Conservation (phyloP, 2,797 vertebrate species). For the Spinus pinus region DNA sequence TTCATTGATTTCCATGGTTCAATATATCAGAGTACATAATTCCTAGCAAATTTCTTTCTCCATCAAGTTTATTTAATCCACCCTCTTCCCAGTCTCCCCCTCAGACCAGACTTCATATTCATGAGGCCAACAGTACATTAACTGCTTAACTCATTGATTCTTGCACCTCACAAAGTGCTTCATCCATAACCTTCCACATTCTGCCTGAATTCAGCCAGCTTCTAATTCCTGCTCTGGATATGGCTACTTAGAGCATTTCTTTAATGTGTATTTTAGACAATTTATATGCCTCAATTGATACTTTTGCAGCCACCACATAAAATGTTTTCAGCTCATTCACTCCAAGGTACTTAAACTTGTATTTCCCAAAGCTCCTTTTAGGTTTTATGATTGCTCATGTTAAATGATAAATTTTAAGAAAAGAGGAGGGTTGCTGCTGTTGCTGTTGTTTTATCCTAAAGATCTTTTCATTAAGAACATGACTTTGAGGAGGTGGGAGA, state of each 20-base stretch:
- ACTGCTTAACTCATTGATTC: constrained; percentile 43
- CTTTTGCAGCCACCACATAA: background rate
- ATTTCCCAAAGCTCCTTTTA: background rate
- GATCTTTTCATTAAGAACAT: background rate
- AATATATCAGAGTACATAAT: background rate
- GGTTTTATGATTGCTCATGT: background rate
- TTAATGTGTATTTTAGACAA: constrained; percentile 38
- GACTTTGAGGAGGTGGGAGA: background rate
- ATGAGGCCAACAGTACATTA: constrained; percentile 26
- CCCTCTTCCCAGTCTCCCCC: background rate
- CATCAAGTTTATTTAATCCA: constrained; percentile 14
- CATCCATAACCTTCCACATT: constrained; percentile 34
- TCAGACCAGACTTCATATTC: constrained; percentile 9
- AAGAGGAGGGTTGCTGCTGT: rapidly evolving
- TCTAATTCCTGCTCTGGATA: background rate
- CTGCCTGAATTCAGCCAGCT: constrained; percentile 21
- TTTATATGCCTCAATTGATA: constrained; percentile 28
- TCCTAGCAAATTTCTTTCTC: constrained; percentile 17
- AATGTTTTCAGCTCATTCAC: constrained; percentile 15
- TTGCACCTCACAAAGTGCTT: constrained; percentile 13
- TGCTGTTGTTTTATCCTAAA: background rate
- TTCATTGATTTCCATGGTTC: constrained; percentile 24
- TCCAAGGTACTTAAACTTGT: background rate
- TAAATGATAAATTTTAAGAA: background rate
- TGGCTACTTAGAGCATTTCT: constrained; percentile 25